Conservation (phyloP, 2,888 invertebrate species). For the Chalcis sispes region DNA sequence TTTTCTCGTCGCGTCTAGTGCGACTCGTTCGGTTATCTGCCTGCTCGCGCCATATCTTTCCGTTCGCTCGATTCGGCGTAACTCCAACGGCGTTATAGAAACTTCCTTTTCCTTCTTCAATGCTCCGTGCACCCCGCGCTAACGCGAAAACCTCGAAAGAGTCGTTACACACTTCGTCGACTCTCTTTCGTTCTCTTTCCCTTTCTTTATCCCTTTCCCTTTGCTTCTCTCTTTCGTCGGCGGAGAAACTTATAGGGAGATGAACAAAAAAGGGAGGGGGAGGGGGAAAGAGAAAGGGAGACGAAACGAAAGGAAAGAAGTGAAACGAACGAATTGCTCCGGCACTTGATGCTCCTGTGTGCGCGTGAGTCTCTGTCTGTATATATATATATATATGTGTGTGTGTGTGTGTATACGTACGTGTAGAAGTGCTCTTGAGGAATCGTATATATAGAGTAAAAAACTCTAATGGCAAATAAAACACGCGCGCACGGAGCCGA, state of each 20-base stretch:
- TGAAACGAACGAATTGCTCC: slow-evolving; percentile 12
- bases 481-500: slow-evolving; percentile 39
- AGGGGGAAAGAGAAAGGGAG: slow-evolving; percentile 31
- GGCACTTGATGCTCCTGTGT: no score
- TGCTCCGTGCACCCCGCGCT: no score
- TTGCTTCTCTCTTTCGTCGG: background rate
- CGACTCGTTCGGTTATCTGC: slow-evolving; percentile 15
- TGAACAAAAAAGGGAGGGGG: slow-evolving; percentile 29
- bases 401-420: no score
- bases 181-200: slow-evolving; percentile 15
- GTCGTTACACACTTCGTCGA: slow-evolving; percentile 39
- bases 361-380: no score
- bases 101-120: background rate
- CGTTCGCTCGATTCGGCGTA: slow-evolving; percentile 28
- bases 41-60: slow-evolving; percentile 12
- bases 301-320: background rate
- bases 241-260: slow-evolving; percentile 37
- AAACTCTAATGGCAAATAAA: slow-evolving; percentile 47
- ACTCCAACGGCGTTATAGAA: background rate
- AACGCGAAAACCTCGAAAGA: slow-evolving; percentile 42
- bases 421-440: slow-evolving; percentile 13
- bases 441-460: slow-evolving; percentile 20
- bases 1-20: no score
- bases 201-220: no score
- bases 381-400: slow-evolving; percentile 9